Base-by-base conservation (phyloP, 1,140 invertebrate genomes). In the Drosophila kikkawai region DNA sequence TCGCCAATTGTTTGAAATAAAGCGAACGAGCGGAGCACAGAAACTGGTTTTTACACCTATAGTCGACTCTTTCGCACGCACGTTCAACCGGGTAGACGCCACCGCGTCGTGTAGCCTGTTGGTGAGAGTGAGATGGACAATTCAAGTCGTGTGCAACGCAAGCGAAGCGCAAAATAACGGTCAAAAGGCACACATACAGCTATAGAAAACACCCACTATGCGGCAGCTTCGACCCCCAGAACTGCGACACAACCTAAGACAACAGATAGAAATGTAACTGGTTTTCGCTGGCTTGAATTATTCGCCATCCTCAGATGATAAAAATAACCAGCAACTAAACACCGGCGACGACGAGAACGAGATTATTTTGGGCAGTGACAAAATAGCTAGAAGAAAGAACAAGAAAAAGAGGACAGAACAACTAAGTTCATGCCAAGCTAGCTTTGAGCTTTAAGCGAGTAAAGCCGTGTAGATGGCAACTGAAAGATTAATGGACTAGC, bases 1-100 rank as follows among this genome's bases (percentile, higher is more conserved):
- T 68, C 74, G 78, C 80, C 81, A 88, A 82, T 90, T 90, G 78
- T 90, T 90, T 75, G 68, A 88, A 88, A 79, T 75, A 71, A 63
- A 87, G 80, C 75, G 77, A 51, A 63, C 34, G 42, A 48, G 41
- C 57, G 12, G 44, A 51, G 12, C 56, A 64, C 34, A 70, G 53
- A 73, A 84, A 82, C 80, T 82, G 78, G 87, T 88, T 86, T 88
- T 80, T 58, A 55, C 13, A 58, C 67, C 39, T 75, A 81, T 59
- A 29, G 60, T 39, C 47, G 39, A 79, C 85, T 73, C 75, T n/a
- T 75, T 90, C 69, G 34, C 85, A 69, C 77, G 9, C 48, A 55
- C 15, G 9, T 9, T 44, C n/a, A 22, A 47, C 13, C 19, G 15
- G 22, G 11, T 19, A 29, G 42, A 41, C 26, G 61, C 42, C 60